Percentiles rank a stretch among this genome's conserved stretches.
Conservation (phyloP, 2,888 invertebrate genomes). For the Himalopsyche kuldschensis region DNA sequence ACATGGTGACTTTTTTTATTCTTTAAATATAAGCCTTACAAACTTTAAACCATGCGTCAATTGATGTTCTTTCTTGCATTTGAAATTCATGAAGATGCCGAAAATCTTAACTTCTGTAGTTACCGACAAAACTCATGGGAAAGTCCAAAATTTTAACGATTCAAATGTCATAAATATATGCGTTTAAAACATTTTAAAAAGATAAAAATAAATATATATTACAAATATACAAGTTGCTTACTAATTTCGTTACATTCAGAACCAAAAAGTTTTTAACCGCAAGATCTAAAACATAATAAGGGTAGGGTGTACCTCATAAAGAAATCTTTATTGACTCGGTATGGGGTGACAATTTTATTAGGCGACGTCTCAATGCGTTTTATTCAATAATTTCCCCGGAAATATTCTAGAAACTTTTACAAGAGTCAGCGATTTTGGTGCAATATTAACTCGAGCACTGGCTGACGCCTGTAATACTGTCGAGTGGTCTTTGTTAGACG, state of each 20-base stretch:
- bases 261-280: background rate
- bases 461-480: background rate
- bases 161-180: too few relatives aligned
- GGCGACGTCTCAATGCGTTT: constrained; percentile 36
- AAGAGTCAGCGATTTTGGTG: constrained; percentile 27
- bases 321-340: constrained; percentile 23
- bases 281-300: background rate
- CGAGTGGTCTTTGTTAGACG: background rate
- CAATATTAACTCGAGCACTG: constrained; percentile 15
- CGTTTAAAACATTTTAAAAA: too few relatives aligned
- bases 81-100: too few relatives aligned
- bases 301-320: background rate
- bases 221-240: too few relatives aligned
- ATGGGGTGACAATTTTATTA: constrained; percentile 39
- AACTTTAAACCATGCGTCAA: too few relatives aligned
- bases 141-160: too few relatives aligned
- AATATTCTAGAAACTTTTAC: constrained; percentile 26
- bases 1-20: too few relatives aligned
- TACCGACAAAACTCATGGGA: too few relatives aligned
- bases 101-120: too few relatives aligned
- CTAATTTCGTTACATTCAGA: background rate
- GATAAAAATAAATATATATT: too few relatives aligned
- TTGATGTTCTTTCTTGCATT: too few relatives aligned
- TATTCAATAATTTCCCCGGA: constrained; percentile 35
- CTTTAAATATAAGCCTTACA: too few relatives aligned